Percentiles rank a stretch among this genome's conserved stretches.
phyloP scores from a whole-genome alignment of 2,113 vertebrate genomes.

The Callionymus lyra region DNA sequence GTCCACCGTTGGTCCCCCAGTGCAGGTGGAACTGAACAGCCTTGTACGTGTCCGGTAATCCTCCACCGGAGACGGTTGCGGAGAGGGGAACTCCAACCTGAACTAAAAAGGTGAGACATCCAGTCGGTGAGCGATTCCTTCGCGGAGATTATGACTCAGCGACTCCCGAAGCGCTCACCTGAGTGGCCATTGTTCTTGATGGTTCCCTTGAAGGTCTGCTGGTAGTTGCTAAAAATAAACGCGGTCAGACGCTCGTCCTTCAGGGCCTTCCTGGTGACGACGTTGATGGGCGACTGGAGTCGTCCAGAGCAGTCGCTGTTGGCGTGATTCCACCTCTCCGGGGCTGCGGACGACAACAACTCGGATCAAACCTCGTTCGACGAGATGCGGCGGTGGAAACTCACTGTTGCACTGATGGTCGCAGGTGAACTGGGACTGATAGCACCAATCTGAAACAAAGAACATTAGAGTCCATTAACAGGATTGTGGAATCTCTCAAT shows the following conservation, averaged over 20 bases:
- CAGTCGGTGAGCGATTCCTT: neutral
- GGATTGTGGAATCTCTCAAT: too few relatives aligned
- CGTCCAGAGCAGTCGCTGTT: constrained; percentile 30
- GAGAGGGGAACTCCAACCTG: constrained; percentile 41
- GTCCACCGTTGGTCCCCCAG: constrained; percentile 64
- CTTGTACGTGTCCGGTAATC: constrained; percentile 63
- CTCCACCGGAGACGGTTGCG: constrained; percentile 60
- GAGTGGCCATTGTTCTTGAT: constrained; percentile 69
- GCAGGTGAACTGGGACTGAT: constrained; percentile 62
- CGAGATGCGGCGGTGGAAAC: too few relatives aligned
- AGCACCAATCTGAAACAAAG: constrained; percentile 65
- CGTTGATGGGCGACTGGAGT: constrained; percentile 66
- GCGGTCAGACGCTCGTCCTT: constrained; percentile 45
- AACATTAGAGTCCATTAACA: neutral
- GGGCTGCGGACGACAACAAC: constrained; percentile 31
- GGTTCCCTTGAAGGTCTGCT: constrained; percentile 37
- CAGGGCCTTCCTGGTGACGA: constrained; percentile 62
- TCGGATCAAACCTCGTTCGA: too few relatives aligned
- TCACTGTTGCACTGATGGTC: constrained; percentile 55
- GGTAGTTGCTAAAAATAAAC: constrained; percentile 55
- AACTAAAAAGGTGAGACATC: constrained; percentile 56
- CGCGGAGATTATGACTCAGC: neutral
- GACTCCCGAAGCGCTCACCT: constrained; percentile 28
- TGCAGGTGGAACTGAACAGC: constrained; percentile 82
- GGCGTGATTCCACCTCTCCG: constrained; percentile 48